phyloP scores from a whole-genome alignment of 2,797 vertebrate species.

The Jordanella pulchra region DNA sequence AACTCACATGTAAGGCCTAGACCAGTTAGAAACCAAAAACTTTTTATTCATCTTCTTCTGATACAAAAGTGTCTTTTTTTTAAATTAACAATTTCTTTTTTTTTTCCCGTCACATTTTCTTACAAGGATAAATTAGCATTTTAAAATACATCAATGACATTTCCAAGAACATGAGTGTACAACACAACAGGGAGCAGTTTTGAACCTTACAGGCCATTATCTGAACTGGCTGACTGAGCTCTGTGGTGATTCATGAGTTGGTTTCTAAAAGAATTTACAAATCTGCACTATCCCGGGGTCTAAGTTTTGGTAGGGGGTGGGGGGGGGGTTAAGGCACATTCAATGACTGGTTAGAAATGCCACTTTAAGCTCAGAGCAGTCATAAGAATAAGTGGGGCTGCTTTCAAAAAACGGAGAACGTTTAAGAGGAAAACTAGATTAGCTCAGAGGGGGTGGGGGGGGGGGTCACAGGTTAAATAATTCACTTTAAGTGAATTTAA shows the following conservation, averaged over 20 bases:
- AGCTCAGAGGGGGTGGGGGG: constrained; percentile 58
- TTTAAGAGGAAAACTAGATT: constrained; percentile 54
- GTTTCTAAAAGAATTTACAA: constrained; percentile 53
- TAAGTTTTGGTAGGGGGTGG: background rate
- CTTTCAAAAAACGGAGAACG: constrained; percentile 46
- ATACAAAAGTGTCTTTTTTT: constrained; percentile 81
- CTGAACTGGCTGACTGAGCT: constrained; percentile 29
- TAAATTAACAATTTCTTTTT: constrained; percentile 83
- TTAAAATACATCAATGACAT: constrained; percentile 87
- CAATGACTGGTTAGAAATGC: constrained; percentile 57
- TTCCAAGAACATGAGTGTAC: constrained; percentile 74
- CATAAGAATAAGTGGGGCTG: constrained; percentile 18
- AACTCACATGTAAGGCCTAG: constrained; percentile 3
- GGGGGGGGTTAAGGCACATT: constrained; percentile 39
- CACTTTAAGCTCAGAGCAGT: constrained; percentile 56
- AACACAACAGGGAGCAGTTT: constrained; percentile 69
- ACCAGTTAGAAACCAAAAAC: constrained; percentile 68
- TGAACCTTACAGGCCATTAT: constrained; percentile 45
- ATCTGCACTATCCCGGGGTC: constrained; percentile 44
- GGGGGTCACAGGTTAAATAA: constrained; percentile 65
- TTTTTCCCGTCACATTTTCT: constrained; percentile 62
- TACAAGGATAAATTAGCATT: constrained; percentile 98
- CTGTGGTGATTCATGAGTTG: constrained; percentile 36
- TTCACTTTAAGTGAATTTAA: constrained; percentile 62
- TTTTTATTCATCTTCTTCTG: constrained; percentile 77